Evolutionary conservation across 2,797 vertebrate species (phyloP).

Genomic region (Thalassophryne amazonica): DNA sequence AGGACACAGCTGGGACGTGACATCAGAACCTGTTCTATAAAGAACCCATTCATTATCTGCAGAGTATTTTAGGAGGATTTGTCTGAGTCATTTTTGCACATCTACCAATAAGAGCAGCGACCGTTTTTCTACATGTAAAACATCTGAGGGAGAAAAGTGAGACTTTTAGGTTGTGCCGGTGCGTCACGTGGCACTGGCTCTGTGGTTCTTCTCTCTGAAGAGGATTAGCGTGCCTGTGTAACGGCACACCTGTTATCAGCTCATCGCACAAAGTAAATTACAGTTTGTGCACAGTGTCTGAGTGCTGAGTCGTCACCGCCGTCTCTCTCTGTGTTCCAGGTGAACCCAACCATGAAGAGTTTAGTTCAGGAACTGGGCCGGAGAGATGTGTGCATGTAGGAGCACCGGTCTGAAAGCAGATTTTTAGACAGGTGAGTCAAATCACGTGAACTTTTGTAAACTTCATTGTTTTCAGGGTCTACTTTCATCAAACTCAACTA

Average conservation of each 20-base stretch:
- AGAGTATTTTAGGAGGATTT: not conserved
- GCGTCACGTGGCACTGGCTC: not conserved
- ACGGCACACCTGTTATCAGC: constrained; percentile 54
- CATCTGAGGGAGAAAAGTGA: constrained; percentile 5
- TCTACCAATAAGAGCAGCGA: not conserved
- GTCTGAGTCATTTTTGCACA: not conserved
- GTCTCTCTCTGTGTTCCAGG: constrained; percentile 69
- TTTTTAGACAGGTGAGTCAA: constrained; percentile 55
- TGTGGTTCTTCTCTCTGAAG: constrained; percentile 2
- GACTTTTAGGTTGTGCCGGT: not conserved
- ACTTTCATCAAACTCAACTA: too few relatives aligned
- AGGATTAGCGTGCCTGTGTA: constrained; percentile 45
- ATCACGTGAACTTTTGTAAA: too few relatives aligned
- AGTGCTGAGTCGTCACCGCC: constrained; percentile 30
- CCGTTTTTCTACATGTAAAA: not conserved
- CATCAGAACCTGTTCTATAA: too few relatives aligned
- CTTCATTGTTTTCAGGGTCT: too few relatives aligned
- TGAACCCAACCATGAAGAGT: constrained; percentile 43
- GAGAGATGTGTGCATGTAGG: constrained; percentile 18
- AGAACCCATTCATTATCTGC: too few relatives aligned
- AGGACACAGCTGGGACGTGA: not conserved
- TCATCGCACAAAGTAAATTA: constrained; percentile 34
- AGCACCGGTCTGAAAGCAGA: constrained; percentile 39
- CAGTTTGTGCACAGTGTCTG: constrained; percentile 15
- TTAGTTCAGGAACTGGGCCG: constrained; percentile 48